A percentile compares a stretch with the other conserved stretches of the same genome.
phyloP scores from a whole-genome alignment of 37 sponge, comb jelly and placozoan genomes.

The Haliclona indistincta region DNA sequence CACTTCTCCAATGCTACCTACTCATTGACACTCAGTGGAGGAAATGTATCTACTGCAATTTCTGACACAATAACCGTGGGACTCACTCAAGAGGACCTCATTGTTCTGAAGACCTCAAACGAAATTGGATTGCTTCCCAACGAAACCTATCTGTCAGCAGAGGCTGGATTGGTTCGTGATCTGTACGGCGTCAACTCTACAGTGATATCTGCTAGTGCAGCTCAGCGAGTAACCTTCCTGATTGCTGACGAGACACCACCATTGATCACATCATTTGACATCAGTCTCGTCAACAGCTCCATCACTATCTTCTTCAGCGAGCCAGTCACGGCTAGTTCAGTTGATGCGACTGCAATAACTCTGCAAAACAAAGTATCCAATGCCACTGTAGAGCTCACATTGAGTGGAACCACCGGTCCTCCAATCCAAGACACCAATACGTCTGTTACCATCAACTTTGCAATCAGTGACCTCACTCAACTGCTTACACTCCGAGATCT shows the following conservation, averaged over 20 bases:
- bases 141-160: constrained; percentile 69
- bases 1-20: constrained; percentile 40
- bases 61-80: constrained; percentile 28
- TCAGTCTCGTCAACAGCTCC: constrained; percentile 72
- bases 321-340: constrained; percentile 58
- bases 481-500: constrained; percentile 47
- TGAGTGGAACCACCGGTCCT: constrained; percentile 52
- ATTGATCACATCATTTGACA: constrained; percentile 34
- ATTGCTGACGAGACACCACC: constrained; percentile 67
- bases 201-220: constrained; percentile 47
- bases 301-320: constrained; percentile 79
- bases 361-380: constrained; percentile 31
- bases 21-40: constrained; percentile 45
- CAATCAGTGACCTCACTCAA: constrained; percentile 29
- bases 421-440: constrained; percentile 3
- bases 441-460: constrained; percentile 24
- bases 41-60: constrained; percentile 6
- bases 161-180: constrained; percentile 53
- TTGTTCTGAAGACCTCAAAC: constrained; percentile 41
- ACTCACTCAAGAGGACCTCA: constrained; percentile 44
- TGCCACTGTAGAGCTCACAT: constrained; percentile 33
- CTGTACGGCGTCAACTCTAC: constrained; percentile 63
- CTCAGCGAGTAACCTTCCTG: constrained; percentile 57
- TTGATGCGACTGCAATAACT: constrained; percentile 40
- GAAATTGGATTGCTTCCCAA: constrained; percentile 49